Conservation (phyloP, 2,888 invertebrate genomes). For the Apodemia duryi region DNA sequence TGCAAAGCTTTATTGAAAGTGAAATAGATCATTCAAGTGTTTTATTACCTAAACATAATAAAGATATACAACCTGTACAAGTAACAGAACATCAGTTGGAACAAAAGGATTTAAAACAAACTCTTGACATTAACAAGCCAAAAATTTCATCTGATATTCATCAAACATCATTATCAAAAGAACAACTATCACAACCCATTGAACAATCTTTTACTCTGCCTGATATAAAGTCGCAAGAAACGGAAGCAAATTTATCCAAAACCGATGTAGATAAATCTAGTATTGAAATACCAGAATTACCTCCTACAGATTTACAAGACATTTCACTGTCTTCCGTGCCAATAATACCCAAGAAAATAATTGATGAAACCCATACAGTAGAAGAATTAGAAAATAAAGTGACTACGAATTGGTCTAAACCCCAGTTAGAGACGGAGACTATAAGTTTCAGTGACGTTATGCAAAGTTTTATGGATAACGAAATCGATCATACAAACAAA, state of each 20-base stretch:
- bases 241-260: not conserved
- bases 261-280: not conserved
- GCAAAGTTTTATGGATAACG: not conserved
- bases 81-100: not conserved
- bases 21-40: constrained; percentile 41
- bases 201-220: not conserved
- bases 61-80: not conserved
- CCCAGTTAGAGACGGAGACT: not conserved
- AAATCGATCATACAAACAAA: not conserved
- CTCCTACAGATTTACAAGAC: not conserved
- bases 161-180: not conserved
- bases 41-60: not conserved
- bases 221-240: not conserved
- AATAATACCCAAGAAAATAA: not conserved
- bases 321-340: not conserved
- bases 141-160: not conserved
- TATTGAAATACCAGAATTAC: not conserved
- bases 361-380: not conserved
- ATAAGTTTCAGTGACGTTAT: not conserved
- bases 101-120: not conserved
- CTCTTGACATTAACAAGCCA: not conserved
- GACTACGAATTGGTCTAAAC: not conserved
- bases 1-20: constrained; percentile 41
- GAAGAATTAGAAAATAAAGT: not conserved
- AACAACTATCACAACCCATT: not conserved